Evolutionary conservation across 37 sponge, comb jelly and placozoan genomes (phyloP).

Genomic region (Halichondria panicea): DNA sequence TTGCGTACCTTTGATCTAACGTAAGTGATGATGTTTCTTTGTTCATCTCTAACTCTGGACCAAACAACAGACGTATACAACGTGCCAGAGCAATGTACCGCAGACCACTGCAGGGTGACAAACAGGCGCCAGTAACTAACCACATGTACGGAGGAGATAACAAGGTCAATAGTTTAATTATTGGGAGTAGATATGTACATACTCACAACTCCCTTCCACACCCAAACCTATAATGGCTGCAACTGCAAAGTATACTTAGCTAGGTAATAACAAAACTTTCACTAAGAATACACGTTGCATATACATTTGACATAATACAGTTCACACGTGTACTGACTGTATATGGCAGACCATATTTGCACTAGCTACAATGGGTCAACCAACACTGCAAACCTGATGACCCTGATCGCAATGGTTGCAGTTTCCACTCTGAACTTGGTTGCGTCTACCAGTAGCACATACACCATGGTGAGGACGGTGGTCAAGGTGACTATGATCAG

Average conservation of each 20-base stretch:
- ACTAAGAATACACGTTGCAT: too few relatives aligned
- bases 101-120: not conserved
- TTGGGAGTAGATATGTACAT: too few relatives aligned
- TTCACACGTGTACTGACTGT: too few relatives aligned
- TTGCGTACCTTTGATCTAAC: slow-evolving; percentile 38
- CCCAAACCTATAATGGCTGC: too few relatives aligned
- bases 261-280: too few relatives aligned
- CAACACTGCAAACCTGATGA: not conserved
- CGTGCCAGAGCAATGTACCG: slow-evolving; percentile 22
- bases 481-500: slow-evolving; percentile 20
- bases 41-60: slow-evolving; percentile 22
- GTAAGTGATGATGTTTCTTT: slow-evolving; percentile 9
- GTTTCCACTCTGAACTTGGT: not conserved
- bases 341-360: too few relatives aligned
- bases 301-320: too few relatives aligned
- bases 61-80: slow-evolving; percentile 38
- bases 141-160: too few relatives aligned
- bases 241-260: too few relatives aligned
- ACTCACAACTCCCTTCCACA: too few relatives aligned
- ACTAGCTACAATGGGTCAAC: too few relatives aligned
- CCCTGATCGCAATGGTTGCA: not conserved
- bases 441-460: not conserved
- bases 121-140: not conserved
- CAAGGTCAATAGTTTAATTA: too few relatives aligned
- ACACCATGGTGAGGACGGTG: slow-evolving; percentile 25